These are phyloP conservation scores for Jordanella pulchra DNA, from an alignment of 2,797 vertebrate genomes.

Conservation along the genomic window DNA sequence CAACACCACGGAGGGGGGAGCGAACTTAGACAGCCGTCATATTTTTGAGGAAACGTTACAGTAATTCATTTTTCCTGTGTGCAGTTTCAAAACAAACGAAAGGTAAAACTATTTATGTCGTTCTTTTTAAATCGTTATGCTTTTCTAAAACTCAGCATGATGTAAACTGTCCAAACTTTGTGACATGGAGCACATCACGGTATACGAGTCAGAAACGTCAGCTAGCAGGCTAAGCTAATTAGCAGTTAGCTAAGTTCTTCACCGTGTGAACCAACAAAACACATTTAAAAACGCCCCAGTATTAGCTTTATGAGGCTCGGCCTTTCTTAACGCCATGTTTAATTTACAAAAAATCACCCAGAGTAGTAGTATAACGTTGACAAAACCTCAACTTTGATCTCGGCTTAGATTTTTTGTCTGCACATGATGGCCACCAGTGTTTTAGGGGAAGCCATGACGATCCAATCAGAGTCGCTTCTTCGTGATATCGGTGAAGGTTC, in stretches of 20 bases:
- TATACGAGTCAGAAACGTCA: slow-evolving; percentile 13
- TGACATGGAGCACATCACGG: slow-evolving; percentile 26
- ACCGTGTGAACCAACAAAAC: slow-evolving; percentile 12
- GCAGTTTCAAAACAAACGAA: slow-evolving; percentile 41
- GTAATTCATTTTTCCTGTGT: slow-evolving; percentile 41
- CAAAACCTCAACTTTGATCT: slow-evolving; percentile 30
- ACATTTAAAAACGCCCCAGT: not conserved
- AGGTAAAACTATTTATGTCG: slow-evolving; percentile 59
- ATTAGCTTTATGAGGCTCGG: fast-evolving
- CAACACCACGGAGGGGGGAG: slow-evolving; percentile 72
- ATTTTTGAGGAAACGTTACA: slow-evolving; percentile 72
- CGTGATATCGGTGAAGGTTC: too few species aligned
- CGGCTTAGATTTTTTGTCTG: slow-evolving; percentile 39
- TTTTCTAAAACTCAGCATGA: not conserved
- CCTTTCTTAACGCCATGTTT: fast-evolving
- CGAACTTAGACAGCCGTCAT: slow-evolving; percentile 76
- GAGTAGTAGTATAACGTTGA: not conserved
- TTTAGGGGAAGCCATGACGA: slow-evolving; percentile 74
- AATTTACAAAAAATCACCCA: fast-evolving
- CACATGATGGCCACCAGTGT: slow-evolving; percentile 61
- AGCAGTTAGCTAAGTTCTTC: slow-evolving; percentile 45
- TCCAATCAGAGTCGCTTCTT: slow-evolving; percentile 62
- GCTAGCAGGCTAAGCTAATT: slow-evolving; percentile 55
- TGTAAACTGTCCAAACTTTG: slow-evolving; percentile 54
- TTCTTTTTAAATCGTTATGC: not conserved